Conservation (phyloP, 2,888 invertebrate genomes). For the Andrena praecox region DNA sequence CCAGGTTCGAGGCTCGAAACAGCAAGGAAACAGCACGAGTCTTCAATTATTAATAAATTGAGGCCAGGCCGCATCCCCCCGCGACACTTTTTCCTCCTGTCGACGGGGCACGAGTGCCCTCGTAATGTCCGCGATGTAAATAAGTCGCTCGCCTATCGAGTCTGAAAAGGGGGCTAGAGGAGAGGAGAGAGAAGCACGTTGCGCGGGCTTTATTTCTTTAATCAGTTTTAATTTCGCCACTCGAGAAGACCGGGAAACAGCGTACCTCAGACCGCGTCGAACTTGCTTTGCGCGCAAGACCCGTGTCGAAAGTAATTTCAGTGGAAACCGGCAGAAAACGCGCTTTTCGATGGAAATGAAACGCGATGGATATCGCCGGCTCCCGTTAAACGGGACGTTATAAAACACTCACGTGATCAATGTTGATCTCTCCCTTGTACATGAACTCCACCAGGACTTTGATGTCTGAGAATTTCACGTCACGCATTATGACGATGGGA, state of each 20-base stretch:
- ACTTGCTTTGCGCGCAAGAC: slow-evolving; percentile 8
- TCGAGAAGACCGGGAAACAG: background rate
- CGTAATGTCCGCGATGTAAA: slow-evolving; percentile 56
- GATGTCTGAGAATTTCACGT: slow-evolving; percentile 95
- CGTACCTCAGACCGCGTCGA: slow-evolving; percentile 3
- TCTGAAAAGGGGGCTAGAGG: slow-evolving; percentile 20
- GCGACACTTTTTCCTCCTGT: slow-evolving; percentile 20
- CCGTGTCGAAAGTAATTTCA: slow-evolving; percentile 8
- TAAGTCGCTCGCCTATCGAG: slow-evolving; percentile 51
- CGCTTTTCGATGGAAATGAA: slow-evolving; percentile 3
- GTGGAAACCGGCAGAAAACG: background rate
- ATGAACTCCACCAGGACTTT: slow-evolving; percentile 96
- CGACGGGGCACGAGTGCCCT: slow-evolving; percentile 34
- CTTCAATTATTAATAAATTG: slow-evolving; percentile 59
- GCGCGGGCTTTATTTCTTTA: slow-evolving; percentile 51
- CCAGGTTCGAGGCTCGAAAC: slow-evolving; percentile 26
- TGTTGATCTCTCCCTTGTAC: slow-evolving; percentile 98
- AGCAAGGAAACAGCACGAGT: slow-evolving; percentile 20
- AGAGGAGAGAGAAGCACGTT: slow-evolving; percentile 15
- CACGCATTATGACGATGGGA: slow-evolving; percentile 94
- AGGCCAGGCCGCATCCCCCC: slow-evolving; percentile 42
- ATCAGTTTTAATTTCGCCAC: slow-evolving; percentile 54
- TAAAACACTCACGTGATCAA: slow-evolving; percentile 92
- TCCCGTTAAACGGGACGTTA: background rate
- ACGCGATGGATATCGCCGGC: background rate